phyloP scores from a whole-genome alignment of 2,888 invertebrate species.

The Melolontha melolontha region DNA sequence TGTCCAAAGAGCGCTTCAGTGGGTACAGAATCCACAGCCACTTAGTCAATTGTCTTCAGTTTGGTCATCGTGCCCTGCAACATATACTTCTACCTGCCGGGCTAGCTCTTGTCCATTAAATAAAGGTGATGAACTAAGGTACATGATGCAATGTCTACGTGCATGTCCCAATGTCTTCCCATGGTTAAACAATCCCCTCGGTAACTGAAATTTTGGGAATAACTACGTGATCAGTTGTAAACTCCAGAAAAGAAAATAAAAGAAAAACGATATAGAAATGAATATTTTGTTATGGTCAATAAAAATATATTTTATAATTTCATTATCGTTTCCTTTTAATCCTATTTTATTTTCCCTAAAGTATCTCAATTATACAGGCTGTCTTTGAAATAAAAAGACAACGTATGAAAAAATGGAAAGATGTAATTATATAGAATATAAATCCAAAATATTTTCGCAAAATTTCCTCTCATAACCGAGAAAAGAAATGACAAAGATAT shows the following conservation, averaged over 20 bases:
- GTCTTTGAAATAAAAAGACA: too few species aligned
- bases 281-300: too few species aligned
- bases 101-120: conserved; percentile 50
- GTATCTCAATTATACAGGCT: too few species aligned
- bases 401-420: too few species aligned
- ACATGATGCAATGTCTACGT: conserved; percentile 66
- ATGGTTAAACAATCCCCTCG: conserved; percentile 71
- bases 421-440: too few species aligned
- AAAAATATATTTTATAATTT: too few species aligned
- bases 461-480: too few species aligned
- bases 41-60: conserved; percentile 60
- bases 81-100: conserved; percentile 47
- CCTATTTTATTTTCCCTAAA: too few species aligned
- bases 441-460: too few species aligned
- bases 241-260: too few species aligned
- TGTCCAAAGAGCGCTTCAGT: conserved; percentile 68
- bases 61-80: conserved; percentile 55
- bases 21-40: conserved; percentile 70
- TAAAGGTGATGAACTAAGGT: conserved; percentile 62
- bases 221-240: neutral
- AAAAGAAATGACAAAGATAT: too few species aligned
- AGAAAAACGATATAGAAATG: neutral
- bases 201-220: conserved; percentile 51
- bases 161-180: conserved; percentile 69
- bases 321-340: too few species aligned